phyloP scores from a whole-genome alignment of 2,113 vertebrate species.

The Ptychochromis oligacanthus region DNA sequence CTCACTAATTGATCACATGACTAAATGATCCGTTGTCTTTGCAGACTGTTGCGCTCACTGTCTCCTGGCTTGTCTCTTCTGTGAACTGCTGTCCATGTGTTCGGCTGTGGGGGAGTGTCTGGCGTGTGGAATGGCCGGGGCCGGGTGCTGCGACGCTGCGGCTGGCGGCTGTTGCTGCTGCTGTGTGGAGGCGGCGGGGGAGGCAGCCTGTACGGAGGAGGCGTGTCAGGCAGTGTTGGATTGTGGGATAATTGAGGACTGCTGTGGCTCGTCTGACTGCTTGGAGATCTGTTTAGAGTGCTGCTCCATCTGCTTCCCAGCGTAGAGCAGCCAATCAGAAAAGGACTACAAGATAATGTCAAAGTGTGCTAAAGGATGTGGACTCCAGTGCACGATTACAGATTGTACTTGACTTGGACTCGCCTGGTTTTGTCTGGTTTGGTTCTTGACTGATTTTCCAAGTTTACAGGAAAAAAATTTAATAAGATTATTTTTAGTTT shows the following conservation, averaged over 20 bases:
- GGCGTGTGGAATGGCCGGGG: slow-evolving; percentile 70
- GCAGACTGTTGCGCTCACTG: slow-evolving; percentile 84
- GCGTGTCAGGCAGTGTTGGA: slow-evolving; percentile 71
- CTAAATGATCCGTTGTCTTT: not conserved
- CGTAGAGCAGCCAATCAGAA: slow-evolving; percentile 59
- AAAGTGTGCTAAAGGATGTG: not conserved
- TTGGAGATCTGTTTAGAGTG: slow-evolving; percentile 85
- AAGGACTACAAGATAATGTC: not conserved
- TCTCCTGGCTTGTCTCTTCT: slow-evolving; percentile 84
- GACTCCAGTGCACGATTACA: not conserved
- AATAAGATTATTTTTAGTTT: not conserved
- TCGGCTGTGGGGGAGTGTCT: slow-evolving; percentile 77
- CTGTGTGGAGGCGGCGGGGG: slow-evolving; percentile 65
- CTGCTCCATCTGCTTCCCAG: slow-evolving; percentile 84
- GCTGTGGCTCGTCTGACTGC: slow-evolving; percentile 82
- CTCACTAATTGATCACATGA: rapidly evolving
- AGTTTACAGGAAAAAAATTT: not conserved
- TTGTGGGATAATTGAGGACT: slow-evolving; percentile 81
- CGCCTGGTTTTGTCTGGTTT: not conserved
- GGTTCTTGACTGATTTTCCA: not conserved
- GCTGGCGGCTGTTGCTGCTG: slow-evolving; percentile 68
- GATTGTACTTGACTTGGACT: not conserved
- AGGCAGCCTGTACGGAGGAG: slow-evolving; percentile 70
- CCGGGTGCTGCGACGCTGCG: slow-evolving; percentile 42
- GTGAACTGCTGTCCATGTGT: slow-evolving; percentile 81